A percentile compares a stretch with the other conserved stretches of the same genome.
phyloP scores from a whole-genome alignment of 2,797 vertebrate genomes.

The Siniperca scherzeri region DNA sequence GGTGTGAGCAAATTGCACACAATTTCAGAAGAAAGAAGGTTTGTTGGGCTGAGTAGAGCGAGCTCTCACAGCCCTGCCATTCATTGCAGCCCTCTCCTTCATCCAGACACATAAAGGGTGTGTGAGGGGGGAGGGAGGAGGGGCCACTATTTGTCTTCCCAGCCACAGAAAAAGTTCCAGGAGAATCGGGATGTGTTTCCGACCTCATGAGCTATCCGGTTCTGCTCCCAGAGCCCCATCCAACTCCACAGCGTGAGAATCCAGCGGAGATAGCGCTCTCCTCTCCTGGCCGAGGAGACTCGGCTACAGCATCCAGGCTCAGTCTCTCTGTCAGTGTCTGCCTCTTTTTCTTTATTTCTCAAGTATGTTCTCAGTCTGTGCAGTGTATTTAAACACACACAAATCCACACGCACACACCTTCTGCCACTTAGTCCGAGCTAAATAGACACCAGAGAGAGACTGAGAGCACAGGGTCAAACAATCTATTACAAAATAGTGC shows the following conservation, averaged over 20 bases:
- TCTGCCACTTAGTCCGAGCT: conserved; percentile 58
- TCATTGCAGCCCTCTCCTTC: conserved; percentile 85
- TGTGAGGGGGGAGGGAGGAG: conserved; percentile 54
- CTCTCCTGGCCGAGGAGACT: conserved; percentile 55
- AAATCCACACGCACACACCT: conserved; percentile 57
- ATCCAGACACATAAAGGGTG: conserved; percentile 85
- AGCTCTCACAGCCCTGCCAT: conserved; percentile 87
- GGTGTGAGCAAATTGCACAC: conserved; percentile 86
- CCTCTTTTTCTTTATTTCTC: conserved; percentile 59
- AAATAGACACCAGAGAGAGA: conserved; percentile 57
- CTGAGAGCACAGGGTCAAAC: conserved; percentile 51
- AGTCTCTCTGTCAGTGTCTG: conserved; percentile 53
- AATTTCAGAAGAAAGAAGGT: conserved; percentile 85
- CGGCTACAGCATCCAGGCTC: conserved; percentile 46
- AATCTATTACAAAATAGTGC: conserved; percentile 49
- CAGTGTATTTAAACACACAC: conserved; percentile 58
- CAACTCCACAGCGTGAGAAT: conserved; percentile 87
- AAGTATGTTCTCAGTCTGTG: conserved; percentile 68
- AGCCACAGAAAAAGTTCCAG: conserved; percentile 84
- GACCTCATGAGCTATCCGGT: conserved; percentile 84
- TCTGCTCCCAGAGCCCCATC: conserved; percentile 82
- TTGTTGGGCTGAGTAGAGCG: conserved; percentile 83
- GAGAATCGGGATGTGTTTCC: conserved; percentile 84
- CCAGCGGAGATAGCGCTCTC: conserved; percentile 64
- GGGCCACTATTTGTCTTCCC: conserved; percentile 87